Conservation (phyloP, 2,113 vertebrate species). For the Misgurnus mizolepis region DNA sequence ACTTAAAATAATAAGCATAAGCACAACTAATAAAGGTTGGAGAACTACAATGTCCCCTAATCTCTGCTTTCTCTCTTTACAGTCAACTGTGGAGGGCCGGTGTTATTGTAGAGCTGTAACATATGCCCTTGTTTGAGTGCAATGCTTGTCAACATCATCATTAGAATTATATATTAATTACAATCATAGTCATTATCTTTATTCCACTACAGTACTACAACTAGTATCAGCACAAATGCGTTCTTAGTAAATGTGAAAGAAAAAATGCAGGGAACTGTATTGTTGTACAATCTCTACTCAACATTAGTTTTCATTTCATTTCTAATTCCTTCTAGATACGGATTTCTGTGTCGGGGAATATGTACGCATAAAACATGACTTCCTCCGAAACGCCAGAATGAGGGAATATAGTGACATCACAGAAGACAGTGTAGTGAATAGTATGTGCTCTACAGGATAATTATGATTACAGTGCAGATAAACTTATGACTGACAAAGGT, state of each 20-base stretch:
- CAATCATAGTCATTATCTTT: conserved; percentile 19
- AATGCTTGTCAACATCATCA: conserved; percentile 43
- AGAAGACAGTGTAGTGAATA: conserved; percentile 44
- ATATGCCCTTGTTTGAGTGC: conserved; percentile 47
- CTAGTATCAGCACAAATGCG: conserved; percentile 44
- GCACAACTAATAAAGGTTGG: conserved; percentile 33
- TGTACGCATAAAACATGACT: conserved; percentile 13
- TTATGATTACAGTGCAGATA: conserved; percentile 51
- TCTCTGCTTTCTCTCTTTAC: conserved; percentile 9
- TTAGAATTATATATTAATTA: conserved; percentile 28
- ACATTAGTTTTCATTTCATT: not conserved
- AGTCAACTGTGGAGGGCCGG: conserved; percentile 48
- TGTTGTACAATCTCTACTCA: not conserved
- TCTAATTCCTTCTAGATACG: conserved; percentile 14
- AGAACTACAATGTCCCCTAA: conserved; percentile 2
- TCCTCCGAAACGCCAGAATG: conserved; percentile 34
- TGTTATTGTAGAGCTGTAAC: conserved; percentile 46
- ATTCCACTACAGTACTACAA: not conserved
- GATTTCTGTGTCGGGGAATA: conserved; percentile 23
- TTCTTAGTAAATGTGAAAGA: conserved; percentile 22
- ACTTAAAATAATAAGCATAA: conserved; percentile 38
- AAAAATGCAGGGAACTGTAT: not conserved
- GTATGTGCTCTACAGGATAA: conserved; percentile 58
- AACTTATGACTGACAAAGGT: conserved; percentile 57
- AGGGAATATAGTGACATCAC: conserved; percentile 37